phyloP scores from a whole-genome alignment of 2,797 vertebrate species.

The Sarcoramphus papa region DNA sequence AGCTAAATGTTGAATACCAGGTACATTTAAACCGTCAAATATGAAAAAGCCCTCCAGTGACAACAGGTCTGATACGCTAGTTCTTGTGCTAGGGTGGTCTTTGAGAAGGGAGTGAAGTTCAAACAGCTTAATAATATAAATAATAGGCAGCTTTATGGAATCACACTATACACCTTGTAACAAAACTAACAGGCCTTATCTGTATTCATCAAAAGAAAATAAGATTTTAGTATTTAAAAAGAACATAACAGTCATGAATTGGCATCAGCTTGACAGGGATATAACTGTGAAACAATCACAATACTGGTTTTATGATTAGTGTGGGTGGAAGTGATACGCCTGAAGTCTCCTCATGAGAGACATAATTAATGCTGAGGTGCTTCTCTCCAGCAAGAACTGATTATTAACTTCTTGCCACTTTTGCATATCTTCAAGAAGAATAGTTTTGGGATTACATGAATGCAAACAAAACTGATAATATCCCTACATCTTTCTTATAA shows the following conservation, averaged over 20 bases:
- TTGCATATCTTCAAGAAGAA: neutral
- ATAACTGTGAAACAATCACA: neutral
- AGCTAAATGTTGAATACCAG: neutral
- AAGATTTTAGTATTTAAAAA: neutral
- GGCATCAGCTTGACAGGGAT: neutral
- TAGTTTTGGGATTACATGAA: neutral
- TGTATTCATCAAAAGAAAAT: neutral
- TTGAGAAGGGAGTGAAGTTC: neutral
- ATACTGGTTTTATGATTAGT: neutral
- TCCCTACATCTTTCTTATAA: neutral
- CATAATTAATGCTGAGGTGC: neutral
- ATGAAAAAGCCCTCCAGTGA: neutral
- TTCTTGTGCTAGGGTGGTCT: neutral
- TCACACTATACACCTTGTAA: neutral
- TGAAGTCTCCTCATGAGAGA: neutral
- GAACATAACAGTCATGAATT: neutral
- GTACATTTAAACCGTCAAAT: neutral
- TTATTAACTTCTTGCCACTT: neutral
- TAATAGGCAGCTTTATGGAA: neutral
- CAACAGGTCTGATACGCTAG: neutral
- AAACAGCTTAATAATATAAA: neutral
- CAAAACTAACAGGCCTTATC: neutral
- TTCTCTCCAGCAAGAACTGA: neutral
- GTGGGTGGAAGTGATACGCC: neutral
- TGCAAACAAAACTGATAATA: neutral